Percentiles rank a stretch among this genome's conserved stretches.
phyloP scores from a whole-genome alignment of 2,888 invertebrate genomes.

The Rhagonycha fulva region DNA sequence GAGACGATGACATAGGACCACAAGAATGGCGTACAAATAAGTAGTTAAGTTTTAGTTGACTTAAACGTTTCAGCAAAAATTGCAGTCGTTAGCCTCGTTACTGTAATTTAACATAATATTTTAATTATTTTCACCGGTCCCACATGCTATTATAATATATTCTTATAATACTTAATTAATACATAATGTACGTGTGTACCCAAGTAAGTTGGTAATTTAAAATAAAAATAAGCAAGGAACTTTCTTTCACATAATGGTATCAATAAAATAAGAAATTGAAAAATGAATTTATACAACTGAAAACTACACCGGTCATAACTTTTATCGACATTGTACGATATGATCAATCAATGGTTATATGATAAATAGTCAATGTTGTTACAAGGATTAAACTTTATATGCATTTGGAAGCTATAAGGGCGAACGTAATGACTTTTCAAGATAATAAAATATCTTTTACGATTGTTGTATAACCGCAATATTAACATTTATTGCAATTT shows the following conservation, averaged over 20 bases:
- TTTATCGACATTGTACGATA: not conserved
- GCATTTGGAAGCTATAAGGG: not conserved
- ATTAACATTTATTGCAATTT: not conserved
- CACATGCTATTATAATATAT: too few species aligned
- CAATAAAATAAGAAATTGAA: not conserved
- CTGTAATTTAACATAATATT: too few species aligned
- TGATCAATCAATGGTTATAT: not conserved
- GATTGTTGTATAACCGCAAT: not conserved
- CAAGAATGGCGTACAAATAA: not conserved
- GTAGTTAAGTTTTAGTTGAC: too few species aligned
- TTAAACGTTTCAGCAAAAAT: too few species aligned
- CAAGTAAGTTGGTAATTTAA: not conserved
- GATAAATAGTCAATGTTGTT: not conserved
- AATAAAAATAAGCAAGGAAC: not conserved
- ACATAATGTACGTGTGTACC: too few species aligned
- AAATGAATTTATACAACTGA: not conserved
- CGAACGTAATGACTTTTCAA: not conserved
- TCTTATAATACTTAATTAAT: too few species aligned
- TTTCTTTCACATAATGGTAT: not conserved
- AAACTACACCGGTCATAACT: not conserved
- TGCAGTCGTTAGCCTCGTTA: too few species aligned
- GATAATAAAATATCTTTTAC: not conserved
- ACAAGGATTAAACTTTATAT: not conserved
- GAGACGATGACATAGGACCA: not conserved
- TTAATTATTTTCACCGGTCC: too few species aligned